Conservation (phyloP, 2,797 vertebrate species). For the Tadarida brasiliensis region DNA sequence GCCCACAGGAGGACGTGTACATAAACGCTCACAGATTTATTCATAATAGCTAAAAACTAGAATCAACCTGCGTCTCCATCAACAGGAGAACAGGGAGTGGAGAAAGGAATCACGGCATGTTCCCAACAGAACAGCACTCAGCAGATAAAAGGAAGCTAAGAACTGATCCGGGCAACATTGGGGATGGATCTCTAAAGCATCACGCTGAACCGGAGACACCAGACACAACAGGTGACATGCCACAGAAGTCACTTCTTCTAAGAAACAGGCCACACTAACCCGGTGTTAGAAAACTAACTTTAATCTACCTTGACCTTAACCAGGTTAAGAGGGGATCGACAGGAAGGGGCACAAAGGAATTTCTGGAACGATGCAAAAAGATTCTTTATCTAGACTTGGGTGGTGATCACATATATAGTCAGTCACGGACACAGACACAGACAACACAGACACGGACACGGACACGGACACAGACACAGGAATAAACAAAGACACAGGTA, state of each 20-base stretch:
- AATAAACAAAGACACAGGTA: background rate
- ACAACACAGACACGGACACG: background rate
- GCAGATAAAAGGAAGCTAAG: background rate
- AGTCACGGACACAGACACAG: background rate
- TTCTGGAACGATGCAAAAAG: background rate
- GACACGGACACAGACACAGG: background rate
- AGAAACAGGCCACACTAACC: background rate
- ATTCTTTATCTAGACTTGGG: background rate
- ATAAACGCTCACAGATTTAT: background rate
- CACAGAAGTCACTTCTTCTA: background rate
- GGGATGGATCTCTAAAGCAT: background rate
- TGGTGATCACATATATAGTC: background rate
- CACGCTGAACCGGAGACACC: background rate
- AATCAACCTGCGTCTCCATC: background rate
- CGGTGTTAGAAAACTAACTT: background rate
- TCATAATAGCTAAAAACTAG: background rate
- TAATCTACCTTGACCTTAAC: background rate
- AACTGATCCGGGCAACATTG: rapidly evolving
- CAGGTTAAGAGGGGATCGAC: background rate
- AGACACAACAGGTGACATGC: rapidly evolving
- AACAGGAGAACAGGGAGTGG: background rate
- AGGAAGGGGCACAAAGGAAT: background rate
- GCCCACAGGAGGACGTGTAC: background rate
- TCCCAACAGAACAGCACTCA: background rate
- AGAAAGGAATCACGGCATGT: rapidly evolving